A percentile compares a stretch with the other conserved stretches of the same genome.
phyloP scores from a whole-genome alignment of 1,140 invertebrate genomes.

The Bombyx mandarina region DNA sequence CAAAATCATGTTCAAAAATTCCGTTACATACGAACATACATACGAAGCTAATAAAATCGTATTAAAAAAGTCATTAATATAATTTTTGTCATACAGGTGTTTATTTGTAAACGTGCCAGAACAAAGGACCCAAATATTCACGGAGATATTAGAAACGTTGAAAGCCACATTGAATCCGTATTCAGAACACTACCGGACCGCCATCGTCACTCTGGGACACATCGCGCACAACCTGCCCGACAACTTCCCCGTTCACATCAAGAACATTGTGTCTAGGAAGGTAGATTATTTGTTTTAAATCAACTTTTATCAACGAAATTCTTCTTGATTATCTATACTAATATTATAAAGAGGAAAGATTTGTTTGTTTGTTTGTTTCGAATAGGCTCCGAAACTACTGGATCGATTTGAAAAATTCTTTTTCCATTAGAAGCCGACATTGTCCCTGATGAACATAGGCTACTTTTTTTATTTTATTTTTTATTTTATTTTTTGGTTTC shows the following conservation, averaged over 20 bases:
- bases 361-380: no score
- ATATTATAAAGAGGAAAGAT: no score
- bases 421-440: no score
- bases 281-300: conserved; percentile 41
- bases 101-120: conserved; percentile 89
- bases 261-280: conserved; percentile 94
- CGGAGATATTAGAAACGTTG: conserved; percentile 88
- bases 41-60: no score
- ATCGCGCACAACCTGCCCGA: conserved; percentile 93
- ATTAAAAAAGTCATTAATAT: not conserved
- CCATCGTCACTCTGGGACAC: conserved; percentile 94
- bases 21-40: no score
- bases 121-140: conserved; percentile 85
- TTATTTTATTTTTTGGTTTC: no score
- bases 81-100: conserved; percentile 74
- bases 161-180: conserved; percentile 83
- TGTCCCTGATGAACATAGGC: no score
- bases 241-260: conserved; percentile 89
- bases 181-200: conserved; percentile 90
- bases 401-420: no score
- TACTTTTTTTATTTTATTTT: no score
- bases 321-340: not conserved
- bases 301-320: no score
- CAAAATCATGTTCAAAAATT: no score
- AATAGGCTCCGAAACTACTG: no score